These are phyloP conservation scores for Platynereis dumerilii DNA, from an alignment of 2,888 invertebrate species.

Conservation along the genomic window DNA sequence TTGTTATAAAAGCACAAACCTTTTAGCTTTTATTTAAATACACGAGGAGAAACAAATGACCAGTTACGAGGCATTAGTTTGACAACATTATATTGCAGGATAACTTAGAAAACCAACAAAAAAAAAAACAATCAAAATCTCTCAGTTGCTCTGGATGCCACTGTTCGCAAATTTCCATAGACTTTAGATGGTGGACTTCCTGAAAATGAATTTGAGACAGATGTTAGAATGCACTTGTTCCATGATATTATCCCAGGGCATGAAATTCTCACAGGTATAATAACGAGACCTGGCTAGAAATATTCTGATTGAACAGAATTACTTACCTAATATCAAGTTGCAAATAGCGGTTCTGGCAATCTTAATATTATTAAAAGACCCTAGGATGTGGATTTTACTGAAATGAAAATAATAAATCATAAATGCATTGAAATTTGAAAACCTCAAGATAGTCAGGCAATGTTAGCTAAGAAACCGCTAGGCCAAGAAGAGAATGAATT, in stretches of 20 bases:
- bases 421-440: too few species aligned
- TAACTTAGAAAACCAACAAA: too few species aligned
- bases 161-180: slow-evolving; percentile 88
- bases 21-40: too few species aligned
- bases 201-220: slow-evolving; percentile 37
- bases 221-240: background rate
- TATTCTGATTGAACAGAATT: background rate
- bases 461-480: too few species aligned
- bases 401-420: slow-evolving; percentile 32
- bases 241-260: background rate
- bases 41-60: too few species aligned
- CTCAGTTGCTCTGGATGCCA: slow-evolving; percentile 83
- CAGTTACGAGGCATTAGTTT: too few species aligned
- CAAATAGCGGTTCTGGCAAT: slow-evolving; percentile 93
- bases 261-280: background rate
- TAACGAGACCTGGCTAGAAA: background rate
- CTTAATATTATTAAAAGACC: slow-evolving; percentile 96
- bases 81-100: too few species aligned
- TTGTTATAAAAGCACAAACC: too few species aligned
- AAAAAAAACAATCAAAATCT: slow-evolving; percentile 70
- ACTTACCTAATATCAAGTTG: slow-evolving; percentile 85
- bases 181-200: slow-evolving; percentile 97
- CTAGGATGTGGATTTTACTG: slow-evolving; percentile 92
- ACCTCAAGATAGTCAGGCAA: background rate
- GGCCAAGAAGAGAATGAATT: background rate